Percentiles rank a stretch among this genome's conserved stretches.
Conservation (phyloP, 2,113 vertebrate species). For the Oxygymnocypris stewartii region DNA sequence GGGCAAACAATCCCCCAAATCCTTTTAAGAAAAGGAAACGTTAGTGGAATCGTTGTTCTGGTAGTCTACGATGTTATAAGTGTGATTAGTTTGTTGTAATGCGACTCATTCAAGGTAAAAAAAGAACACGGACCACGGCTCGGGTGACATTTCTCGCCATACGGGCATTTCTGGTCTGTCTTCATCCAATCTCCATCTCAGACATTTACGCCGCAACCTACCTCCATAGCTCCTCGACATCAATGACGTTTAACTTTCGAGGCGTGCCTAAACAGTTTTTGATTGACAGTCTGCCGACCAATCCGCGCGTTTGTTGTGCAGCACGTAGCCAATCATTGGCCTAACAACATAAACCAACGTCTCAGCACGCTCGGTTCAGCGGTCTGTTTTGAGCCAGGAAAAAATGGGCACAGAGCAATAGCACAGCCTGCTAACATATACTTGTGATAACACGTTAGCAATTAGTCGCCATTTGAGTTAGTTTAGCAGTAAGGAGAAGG, state of each 20-base stretch:
- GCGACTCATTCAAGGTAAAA: background rate
- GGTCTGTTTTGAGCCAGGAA: constrained; percentile 56
- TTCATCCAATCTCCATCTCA: constrained; percentile 39
- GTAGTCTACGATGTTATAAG: background rate
- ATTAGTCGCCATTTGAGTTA: background rate
- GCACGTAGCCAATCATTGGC: constrained; percentile 25
- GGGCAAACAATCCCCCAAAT: background rate
- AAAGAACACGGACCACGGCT: background rate
- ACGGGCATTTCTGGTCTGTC: constrained; percentile 42
- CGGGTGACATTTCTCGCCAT: constrained; percentile 47
- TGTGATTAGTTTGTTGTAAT: background rate
- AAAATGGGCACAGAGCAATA: constrained; percentile 48
- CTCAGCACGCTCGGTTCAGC: background rate
- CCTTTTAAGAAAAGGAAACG: constrained; percentile 16
- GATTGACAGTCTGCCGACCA: constrained; percentile 32
- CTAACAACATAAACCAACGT: background rate
- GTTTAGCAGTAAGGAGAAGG: background rate
- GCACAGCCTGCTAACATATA: constrained; percentile 40
- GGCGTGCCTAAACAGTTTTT: constrained; percentile 27
- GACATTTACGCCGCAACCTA: constrained; percentile 33
- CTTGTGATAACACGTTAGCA: constrained; percentile 17
- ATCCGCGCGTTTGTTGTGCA: background rate
- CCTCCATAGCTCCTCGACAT: constrained; percentile 15
- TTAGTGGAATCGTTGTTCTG: background rate
- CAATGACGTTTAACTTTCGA: constrained; percentile 39